Conservation (phyloP, 2,888 invertebrate genomes). For the Lasioglossum zephyrum region DNA sequence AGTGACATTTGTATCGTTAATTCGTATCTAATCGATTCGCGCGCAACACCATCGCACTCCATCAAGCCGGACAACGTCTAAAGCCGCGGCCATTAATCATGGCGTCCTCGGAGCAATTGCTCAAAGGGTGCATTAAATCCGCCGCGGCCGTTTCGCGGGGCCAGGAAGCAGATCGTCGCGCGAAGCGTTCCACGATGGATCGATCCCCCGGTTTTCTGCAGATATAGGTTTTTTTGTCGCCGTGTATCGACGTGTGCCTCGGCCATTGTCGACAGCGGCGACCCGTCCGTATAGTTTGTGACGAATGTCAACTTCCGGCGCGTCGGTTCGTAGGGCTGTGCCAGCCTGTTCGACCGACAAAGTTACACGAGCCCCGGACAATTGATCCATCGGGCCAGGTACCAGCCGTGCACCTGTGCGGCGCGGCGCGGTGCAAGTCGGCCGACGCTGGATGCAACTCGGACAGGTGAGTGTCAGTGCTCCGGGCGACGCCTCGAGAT, state of each 20-base stretch:
- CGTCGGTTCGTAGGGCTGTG: conserved; percentile 39
- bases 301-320: conserved; percentile 55
- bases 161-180: background rate
- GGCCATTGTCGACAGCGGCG: conserved; percentile 20
- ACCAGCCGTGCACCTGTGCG: conserved; percentile 48
- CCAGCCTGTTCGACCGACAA: conserved; percentile 46
- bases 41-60: conserved; percentile 11
- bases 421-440: conserved; percentile 14
- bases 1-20: conserved; percentile 14
- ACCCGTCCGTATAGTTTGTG: conserved; percentile 33
- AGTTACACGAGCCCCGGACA: conserved; percentile 61
- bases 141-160: background rate
- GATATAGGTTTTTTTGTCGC: background rate
- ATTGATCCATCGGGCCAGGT: conserved; percentile 49
- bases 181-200: conserved; percentile 1
- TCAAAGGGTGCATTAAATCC: conserved; percentile 11
- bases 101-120: conserved; percentile 16
- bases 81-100: conserved; percentile 18
- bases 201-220: background rate
- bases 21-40: conserved; percentile 20
- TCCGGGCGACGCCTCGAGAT: conserved; percentile 74
- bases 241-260: background rate
- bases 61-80: conserved; percentile 15
- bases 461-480: conserved; percentile 83
- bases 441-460: conserved; percentile 62